phyloP scores from a whole-genome alignment of 2,113 vertebrate genomes.

The Neolamprologus toae region DNA sequence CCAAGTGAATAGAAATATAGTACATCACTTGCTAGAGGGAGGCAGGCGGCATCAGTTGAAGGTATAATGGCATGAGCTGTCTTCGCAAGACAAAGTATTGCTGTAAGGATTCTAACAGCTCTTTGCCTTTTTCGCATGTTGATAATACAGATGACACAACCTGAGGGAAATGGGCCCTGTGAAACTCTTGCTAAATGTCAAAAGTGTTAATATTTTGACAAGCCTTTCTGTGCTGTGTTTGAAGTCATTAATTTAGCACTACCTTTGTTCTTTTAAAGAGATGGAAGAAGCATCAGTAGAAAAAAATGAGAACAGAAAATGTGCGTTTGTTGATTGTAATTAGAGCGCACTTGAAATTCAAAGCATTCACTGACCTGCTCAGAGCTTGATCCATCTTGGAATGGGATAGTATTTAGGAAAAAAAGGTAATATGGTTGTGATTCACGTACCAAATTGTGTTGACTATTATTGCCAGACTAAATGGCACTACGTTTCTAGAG shows the following conservation, averaged over 20 bases:
- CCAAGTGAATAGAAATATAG: background rate
- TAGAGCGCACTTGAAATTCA: conserved; percentile 47
- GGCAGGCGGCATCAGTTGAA: background rate
- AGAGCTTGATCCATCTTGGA: background rate
- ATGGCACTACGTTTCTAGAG: background rate
- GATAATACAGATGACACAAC: conserved; percentile 36
- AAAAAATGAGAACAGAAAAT: conserved; percentile 27
- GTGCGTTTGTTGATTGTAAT: conserved; percentile 53
- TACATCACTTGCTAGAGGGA: background rate
- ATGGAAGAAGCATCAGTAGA: background rate
- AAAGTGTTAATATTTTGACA: conserved; percentile 56
- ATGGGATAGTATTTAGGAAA: background rate
- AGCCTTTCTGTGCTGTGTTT: conserved; percentile 26
- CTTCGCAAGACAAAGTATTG: background rate
- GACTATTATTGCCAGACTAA: background rate
- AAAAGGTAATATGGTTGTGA: background rate
- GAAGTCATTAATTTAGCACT: conserved; percentile 40
- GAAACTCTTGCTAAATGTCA: conserved; percentile 56
- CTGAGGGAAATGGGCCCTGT: conserved; percentile 2
- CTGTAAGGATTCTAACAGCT: background rate
- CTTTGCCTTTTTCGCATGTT: conserved; percentile 1
- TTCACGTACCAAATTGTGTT: background rate
- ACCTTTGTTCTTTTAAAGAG: conserved; percentile 40
- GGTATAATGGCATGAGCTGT: conserved; percentile 15
- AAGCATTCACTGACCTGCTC: conserved; percentile 17